Conservation (phyloP, 2,888 invertebrate species). For the Hemicrepidius hirtus region DNA sequence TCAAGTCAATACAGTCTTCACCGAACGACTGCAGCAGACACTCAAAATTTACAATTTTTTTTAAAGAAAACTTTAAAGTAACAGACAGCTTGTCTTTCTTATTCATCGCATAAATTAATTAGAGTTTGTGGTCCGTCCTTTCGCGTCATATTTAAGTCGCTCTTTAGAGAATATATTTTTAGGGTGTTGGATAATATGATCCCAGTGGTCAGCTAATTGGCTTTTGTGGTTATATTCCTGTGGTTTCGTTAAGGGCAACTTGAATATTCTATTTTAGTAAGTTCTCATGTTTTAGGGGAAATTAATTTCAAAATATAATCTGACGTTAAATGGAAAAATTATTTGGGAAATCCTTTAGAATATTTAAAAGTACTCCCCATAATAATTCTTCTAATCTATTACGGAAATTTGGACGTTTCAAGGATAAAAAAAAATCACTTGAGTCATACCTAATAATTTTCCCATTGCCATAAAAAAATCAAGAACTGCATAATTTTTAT, state of each 20-base stretch:
- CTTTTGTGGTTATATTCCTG: slow-evolving; percentile 11
- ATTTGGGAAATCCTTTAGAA: too few species aligned
- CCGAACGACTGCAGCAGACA: too few species aligned
- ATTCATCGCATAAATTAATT: slow-evolving; percentile 9
- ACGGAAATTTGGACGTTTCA: too few species aligned
- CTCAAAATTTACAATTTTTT: not conserved
- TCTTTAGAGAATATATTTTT: slow-evolving; percentile 9
- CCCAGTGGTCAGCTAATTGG: slow-evolving; percentile 19
- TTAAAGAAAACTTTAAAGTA: slow-evolving; percentile 2
- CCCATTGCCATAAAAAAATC: not conserved
- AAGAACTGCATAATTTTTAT: not conserved
- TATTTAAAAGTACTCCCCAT: too few species aligned
- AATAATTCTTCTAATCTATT: too few species aligned
- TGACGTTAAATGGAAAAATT: too few species aligned
- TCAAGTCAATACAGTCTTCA: too few species aligned
- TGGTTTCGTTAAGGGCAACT: too few species aligned
- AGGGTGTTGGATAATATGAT: slow-evolving; percentile 1
- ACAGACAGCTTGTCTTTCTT: slow-evolving; percentile 12
- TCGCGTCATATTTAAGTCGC: slow-evolving; percentile 2
- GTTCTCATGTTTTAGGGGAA: too few species aligned
- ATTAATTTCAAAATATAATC: not conserved
- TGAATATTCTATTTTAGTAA: too few species aligned
- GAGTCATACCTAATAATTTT: too few species aligned
- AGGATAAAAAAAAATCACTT: too few species aligned
- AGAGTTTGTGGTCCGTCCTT: slow-evolving; percentile 10